Base-by-base conservation (phyloP, 2,797 vertebrate species). In the Mionectes olivaceus region DNA sequence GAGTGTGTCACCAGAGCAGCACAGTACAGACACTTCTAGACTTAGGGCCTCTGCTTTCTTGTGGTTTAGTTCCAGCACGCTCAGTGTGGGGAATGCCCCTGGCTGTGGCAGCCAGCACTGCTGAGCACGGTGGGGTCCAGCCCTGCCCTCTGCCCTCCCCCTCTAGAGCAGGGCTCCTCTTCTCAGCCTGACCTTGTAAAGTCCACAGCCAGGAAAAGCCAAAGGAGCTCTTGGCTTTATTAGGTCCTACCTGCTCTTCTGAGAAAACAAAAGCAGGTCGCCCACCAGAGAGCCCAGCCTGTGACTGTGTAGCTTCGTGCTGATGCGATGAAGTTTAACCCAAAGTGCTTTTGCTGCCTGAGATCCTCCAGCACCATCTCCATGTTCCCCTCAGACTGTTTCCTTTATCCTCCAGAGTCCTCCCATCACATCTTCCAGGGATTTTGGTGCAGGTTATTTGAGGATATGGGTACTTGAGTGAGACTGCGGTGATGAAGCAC, bases 11-110 rank as follows among this genome's bases (percentile, higher is more conserved):
- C 35, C 53, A 39, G 60, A 63, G 12, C 3, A 57, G 56, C 8
- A 1, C 0, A 5, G 10, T 0, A 1, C 28, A 68, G 82, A 23
- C 32, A 10, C 15, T 56, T 7, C 30, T 6, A 37, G 27, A 25
- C 10, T 43, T 11, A 10, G 0, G 0, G 27, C 27, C 43, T n/a
- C 47, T 47, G 24, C 28, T 81, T 46, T 39, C 32, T 5, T 49
- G 44, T 69, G 56, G 33, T 67, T 90, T 35, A 37, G 10, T 33
- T 61, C 19, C 50, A 55, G 64, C 2, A 4, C 50, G 49, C 44
- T 67, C 2, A 15, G 56, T 11, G 19, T 8, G 33, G 69, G n/a
- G 64, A 77, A 57, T 1, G 2, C 27, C 13, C 5, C 23, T 75
- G 1, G 0, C 67, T 3, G 0, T 0, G 11, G 85, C 73, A 81